These are phyloP conservation scores for Drosophila meridiana DNA, from an alignment of 2,888 invertebrate species.

Conservation along the genomic window DNA sequence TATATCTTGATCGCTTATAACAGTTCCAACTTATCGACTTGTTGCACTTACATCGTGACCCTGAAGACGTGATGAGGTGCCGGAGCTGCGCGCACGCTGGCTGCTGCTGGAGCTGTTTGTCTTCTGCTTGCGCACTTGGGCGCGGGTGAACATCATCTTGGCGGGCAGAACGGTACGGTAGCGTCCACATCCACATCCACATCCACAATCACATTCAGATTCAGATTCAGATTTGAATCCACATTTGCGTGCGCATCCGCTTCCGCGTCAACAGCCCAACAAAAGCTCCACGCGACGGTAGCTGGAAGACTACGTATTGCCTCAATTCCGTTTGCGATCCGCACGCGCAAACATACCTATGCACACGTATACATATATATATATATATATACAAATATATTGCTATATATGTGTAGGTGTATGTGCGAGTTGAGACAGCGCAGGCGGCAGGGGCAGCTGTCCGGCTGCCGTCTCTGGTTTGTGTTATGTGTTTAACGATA, in stretches of 20 bases:
- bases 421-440: background rate
- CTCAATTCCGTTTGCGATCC: slow-evolving; percentile 19
- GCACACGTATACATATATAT: background rate
- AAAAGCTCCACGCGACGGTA: slow-evolving; percentile 34
- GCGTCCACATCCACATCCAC: background rate
- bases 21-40: no score
- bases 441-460: slow-evolving; percentile 10
- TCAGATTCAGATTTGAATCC: background rate
- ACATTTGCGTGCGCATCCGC: slow-evolving; percentile 24
- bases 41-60: slow-evolving; percentile 57
- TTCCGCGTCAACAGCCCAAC: slow-evolving; percentile 41
- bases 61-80: slow-evolving; percentile 56
- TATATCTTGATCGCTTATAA: no score
- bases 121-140: slow-evolving; percentile 87
- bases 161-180: slow-evolving; percentile 20
- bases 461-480: slow-evolving; percentile 58
- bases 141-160: slow-evolving; percentile 90
- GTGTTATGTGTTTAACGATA: slow-evolving; percentile 55
- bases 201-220: background rate
- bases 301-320: slow-evolving; percentile 25
- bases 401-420: background rate
- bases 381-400: background rate
- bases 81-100: slow-evolving; percentile 74
- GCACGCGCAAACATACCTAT: slow-evolving; percentile 5
- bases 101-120: slow-evolving; percentile 76